These are phyloP conservation scores for Coilia nasus DNA, from an alignment of 2,797 vertebrate genomes.

Conservation along the genomic window DNA sequence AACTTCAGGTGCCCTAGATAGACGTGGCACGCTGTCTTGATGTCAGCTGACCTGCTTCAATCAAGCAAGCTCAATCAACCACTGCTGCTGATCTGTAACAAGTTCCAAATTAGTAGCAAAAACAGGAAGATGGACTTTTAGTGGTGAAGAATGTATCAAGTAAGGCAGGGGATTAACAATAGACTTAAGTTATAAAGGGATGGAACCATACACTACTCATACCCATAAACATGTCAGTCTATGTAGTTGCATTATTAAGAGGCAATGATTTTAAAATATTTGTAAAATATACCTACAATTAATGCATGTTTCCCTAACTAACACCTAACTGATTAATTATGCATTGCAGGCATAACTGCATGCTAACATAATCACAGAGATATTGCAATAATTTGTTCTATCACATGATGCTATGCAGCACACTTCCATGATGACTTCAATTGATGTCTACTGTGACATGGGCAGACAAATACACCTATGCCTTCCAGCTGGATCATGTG, in stretches of 20 bases:
- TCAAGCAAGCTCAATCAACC: neutral
- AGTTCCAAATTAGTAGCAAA: neutral
- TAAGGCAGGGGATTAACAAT: neutral
- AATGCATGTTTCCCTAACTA: too few relatives aligned
- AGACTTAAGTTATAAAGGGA: too few relatives aligned
- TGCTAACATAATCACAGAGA: too few relatives aligned
- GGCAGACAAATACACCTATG: neutral
- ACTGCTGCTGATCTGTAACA: neutral
- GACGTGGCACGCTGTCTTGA: neutral
- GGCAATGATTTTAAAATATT: too few relatives aligned
- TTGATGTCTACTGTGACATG: neutral
- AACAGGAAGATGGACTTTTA: neutral
- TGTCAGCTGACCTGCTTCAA: conserved; percentile 15
- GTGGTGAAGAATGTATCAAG: neutral
- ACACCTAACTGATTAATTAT: too few relatives aligned
- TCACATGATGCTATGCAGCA: too few relatives aligned
- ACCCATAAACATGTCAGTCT: too few relatives aligned
- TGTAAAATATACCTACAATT: too few relatives aligned
- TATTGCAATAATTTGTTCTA: too few relatives aligned
- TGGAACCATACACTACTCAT: too few relatives aligned
- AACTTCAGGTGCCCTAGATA: conserved; percentile 4
- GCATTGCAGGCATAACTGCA: too few relatives aligned
- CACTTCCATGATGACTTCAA: neutral
- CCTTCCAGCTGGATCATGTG: neutral
- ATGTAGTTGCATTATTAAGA: too few relatives aligned